These are phyloP conservation scores for Pitangus sulphuratus DNA, from an alignment of 2,797 vertebrate species.

Conservation along the genomic window DNA sequence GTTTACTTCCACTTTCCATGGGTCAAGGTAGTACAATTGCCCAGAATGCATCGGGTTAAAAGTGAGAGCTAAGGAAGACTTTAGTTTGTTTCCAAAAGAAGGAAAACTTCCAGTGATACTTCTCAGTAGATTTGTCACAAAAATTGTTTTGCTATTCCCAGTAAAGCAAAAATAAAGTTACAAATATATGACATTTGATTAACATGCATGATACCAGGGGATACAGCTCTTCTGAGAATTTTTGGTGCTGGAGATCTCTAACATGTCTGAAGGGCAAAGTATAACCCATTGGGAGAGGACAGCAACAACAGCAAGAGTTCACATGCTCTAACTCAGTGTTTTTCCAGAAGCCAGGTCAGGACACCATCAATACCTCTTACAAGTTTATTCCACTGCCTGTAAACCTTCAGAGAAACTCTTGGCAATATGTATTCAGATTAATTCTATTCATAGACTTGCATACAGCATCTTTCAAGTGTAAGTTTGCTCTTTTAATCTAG, in stretches of 20 bases:
- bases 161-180: neutral
- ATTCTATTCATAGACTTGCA: neutral
- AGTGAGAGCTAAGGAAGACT: neutral
- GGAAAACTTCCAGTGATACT: neutral
- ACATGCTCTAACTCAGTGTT: neutral
- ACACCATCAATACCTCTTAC: neutral
- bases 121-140: neutral
- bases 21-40: neutral
- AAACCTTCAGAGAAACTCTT: neutral
- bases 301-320: neutral
- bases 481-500: neutral
- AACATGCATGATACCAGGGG: accelerated
- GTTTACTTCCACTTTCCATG: neutral
- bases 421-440: neutral
- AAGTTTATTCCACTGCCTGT: neutral
- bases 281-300: neutral
- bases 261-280: neutral
- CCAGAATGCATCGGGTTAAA: neutral
- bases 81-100: neutral
- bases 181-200: neutral
- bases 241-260: neutral
- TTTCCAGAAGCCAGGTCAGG: neutral
- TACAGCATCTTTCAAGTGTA: neutral
- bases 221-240: neutral
- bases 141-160: neutral